Base-by-base conservation (phyloP, 2,888 invertebrate genomes). In the Lepidochitona cinerea region DNA sequence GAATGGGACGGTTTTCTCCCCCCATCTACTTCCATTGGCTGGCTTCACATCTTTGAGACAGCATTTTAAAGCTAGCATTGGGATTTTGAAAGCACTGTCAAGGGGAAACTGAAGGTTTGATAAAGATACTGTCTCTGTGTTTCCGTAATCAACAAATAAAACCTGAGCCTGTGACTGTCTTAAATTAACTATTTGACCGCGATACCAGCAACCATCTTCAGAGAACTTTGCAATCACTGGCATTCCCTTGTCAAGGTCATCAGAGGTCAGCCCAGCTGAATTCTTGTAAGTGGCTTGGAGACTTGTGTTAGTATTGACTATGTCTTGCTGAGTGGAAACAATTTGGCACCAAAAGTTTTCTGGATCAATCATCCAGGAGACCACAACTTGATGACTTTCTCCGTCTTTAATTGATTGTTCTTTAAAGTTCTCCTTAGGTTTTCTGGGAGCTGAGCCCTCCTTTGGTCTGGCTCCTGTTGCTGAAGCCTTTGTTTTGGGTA, bases 311-410 rank as follows among this genome's bases (percentile, higher is more conserved):
- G 37, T n/a, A 5, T 37, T 33, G 12, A 23, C 35, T n/a, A 66
- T 66, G 3, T 66, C n/a, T 4, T 35, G 23, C 18, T 66, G 33
- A 18, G 35, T 33, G n/a, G 35, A 32, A 32, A 66, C 37, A 9
- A 77, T 75, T 69, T 87, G 86, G 70, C 86, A 86, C 84, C 84
- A 87, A 69, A 88, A 86, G 64, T 79, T 75, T 9, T 75, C 76
- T 3, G 86, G 85, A 71, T 66, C 82, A 29, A 68, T 74, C 2
- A 79, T 70, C 65, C 78, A 84, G 0, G 83, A 82, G 49, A 85
- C 81, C 72, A 76, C 77, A 0, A 85, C 80, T 18, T 66, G 14
- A 32, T 18, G 9, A 14, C 37, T 66, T 26, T 35, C 18, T 7
- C 4, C 66, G 26, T 37, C 26, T 14, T 5, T 1, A 35, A 66